phyloP scores from a whole-genome alignment of 2,888 invertebrate species.

The Syrphus vitripennis region DNA sequence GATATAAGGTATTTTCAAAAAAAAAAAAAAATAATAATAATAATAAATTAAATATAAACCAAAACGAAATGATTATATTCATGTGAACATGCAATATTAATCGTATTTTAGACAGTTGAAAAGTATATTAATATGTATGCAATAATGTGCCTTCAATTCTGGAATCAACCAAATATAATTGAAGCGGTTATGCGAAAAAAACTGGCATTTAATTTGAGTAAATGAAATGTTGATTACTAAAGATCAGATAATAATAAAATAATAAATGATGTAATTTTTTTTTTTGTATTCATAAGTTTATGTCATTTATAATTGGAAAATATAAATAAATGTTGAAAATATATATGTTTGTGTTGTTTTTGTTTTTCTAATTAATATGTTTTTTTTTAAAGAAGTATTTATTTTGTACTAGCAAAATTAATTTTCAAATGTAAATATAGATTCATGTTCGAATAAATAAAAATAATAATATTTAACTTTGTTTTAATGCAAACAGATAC shows the following conservation, averaged over 20 bases:
- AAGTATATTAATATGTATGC: not conserved
- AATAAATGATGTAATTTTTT: not conserved
- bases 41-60: not conserved
- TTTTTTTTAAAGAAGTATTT: not conserved
- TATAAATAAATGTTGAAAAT: not conserved
- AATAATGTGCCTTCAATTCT: not conserved
- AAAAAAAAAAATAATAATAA: not conserved
- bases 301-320: not conserved
- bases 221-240: slow-evolving; percentile 42
- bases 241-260: slow-evolving; percentile 30
- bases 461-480: slow-evolving; percentile 4
- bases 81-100: slow-evolving; percentile 36
- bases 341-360: not conserved
- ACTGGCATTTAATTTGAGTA: slow-evolving; percentile 36
- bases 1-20: not conserved
- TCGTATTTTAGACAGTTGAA: slow-evolving; percentile 38
- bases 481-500: not conserved
- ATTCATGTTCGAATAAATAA: not conserved
- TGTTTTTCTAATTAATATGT: not conserved
- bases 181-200: slow-evolving; percentile 29
- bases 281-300: not conserved
- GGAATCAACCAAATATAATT: slow-evolving; percentile 25
- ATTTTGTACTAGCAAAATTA: not conserved
- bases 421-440: not conserved
- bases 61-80: not conserved